These are phyloP conservation scores for Margaritifera margaritifera DNA, from an alignment of 2,888 invertebrate genomes.

Conservation along the genomic window DNA sequence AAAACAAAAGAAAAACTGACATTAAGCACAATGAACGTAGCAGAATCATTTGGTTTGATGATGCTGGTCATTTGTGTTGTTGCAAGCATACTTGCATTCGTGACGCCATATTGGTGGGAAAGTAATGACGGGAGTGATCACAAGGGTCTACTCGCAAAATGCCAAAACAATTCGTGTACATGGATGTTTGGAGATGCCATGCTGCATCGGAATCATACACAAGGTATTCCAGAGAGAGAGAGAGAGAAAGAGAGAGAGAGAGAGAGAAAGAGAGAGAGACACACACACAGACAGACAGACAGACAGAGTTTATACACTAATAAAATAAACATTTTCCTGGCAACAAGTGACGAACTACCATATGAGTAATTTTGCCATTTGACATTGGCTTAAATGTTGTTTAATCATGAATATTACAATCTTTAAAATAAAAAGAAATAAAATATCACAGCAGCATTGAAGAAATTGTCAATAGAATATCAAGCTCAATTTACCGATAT, in stretches of 20 bases:
- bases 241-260: slow-evolving; percentile 16
- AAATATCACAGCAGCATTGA: too few relatives aligned
- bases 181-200: slow-evolving; percentile 48
- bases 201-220: slow-evolving; percentile 5
- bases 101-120: slow-evolving; percentile 56
- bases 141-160: slow-evolving; percentile 52
- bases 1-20: too few relatives aligned
- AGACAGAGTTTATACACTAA: too few relatives aligned
- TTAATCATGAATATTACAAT: too few relatives aligned
- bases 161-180: slow-evolving; percentile 35
- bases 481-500: too few relatives aligned
- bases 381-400: too few relatives aligned
- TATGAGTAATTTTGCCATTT: too few relatives aligned
- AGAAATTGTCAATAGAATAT: too few relatives aligned
- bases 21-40: slow-evolving; percentile 6
- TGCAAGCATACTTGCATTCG: slow-evolving; percentile 50
- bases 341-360: too few relatives aligned
- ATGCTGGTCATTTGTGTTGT: slow-evolving; percentile 55
- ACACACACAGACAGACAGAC: too few relatives aligned
- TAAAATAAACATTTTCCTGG: too few relatives aligned
- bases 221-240: slow-evolving; percentile 21
- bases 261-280: neutral
- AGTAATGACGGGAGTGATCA: slow-evolving; percentile 16
- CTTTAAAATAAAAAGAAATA: too few relatives aligned
- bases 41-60: slow-evolving; percentile 47